Base-by-base conservation (phyloP, 2,113 vertebrate genomes). In the Rallus limicola region DNA sequence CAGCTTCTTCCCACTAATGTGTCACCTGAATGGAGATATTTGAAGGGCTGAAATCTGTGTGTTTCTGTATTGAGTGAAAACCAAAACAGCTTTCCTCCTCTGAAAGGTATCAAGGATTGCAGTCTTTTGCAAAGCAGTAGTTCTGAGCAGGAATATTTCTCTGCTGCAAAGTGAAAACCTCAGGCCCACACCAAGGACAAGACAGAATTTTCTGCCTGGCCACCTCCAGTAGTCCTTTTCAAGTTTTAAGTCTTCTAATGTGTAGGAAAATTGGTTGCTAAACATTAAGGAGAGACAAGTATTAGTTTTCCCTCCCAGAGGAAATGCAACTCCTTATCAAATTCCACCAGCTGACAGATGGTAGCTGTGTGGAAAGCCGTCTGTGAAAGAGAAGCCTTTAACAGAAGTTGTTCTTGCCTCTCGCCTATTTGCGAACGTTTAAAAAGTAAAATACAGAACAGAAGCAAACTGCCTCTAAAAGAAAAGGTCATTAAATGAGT, bases 291-390 rank as follows among this genome's bases (percentile, higher is more conserved):
- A 89, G 52, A 75, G 18, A 40, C 58, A 50, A 52, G 46, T 59
- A 79, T 82, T 81, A 65, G 67, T 79, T 93, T 68, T 56, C n/a
- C 20, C 14, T 60, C 34, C 67, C 50, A 74, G 86, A 92, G 89
- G 79, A 86, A 94, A 86, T 70, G 72, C 36, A 70, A 71, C 68
- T 88, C 64, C 65, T 86, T 95, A 65, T 60, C 82, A 92, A 93
- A 82, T 84, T 90, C 52, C 79, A 81, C 52, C 58, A 79, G 88
- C 64, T 40, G 78, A 94, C 88, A 64, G 74, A 62, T 58, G 78
- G 86, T 83, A 96, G 85, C 46, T 74, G 48, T 16, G 29, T 58
- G 56, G 44, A 86, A 78, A 63, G 33, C 64, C 25, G 33, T 19
- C 69, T 48, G 38, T 26, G 25, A 63, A 34, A 44, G 52, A 40